These are phyloP conservation scores for Solen grandis DNA, from an alignment of 1,140 invertebrate genomes.

Conservation along the genomic window DNA sequence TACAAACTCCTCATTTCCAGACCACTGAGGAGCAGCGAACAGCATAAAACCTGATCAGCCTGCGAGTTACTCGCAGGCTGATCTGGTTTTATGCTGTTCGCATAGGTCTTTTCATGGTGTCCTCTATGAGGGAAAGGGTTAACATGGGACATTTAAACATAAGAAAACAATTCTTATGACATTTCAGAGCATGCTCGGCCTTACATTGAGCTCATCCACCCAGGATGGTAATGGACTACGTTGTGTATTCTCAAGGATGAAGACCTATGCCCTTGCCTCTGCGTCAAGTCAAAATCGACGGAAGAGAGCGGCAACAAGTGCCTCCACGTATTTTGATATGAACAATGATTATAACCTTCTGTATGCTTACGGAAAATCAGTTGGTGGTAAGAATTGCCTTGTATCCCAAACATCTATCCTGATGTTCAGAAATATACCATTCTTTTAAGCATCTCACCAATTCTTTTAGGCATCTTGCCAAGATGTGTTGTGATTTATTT, in stretches of 20 bases:
- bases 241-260: constrained; percentile 23
- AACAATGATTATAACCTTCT: constrained; percentile 28
- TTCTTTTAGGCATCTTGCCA: too few relatives aligned
- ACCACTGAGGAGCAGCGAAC: too few relatives aligned
- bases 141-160: not conserved
- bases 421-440: too few relatives aligned
- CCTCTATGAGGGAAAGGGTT: too few relatives aligned
- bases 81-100: too few relatives aligned
- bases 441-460: too few relatives aligned
- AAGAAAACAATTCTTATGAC: not conserved
- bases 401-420: too few relatives aligned
- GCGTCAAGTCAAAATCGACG: not conserved
- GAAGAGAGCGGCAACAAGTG: not conserved
- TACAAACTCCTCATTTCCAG: too few relatives aligned
- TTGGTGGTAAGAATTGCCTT: constrained; percentile 27
- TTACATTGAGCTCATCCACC: not conserved
- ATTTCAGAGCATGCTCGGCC: constrained; percentile 24
- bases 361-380: constrained; percentile 35
- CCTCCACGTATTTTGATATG: constrained; percentile 37
- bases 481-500: too few relatives aligned
- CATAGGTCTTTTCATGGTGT: too few relatives aligned
- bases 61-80: too few relatives aligned
- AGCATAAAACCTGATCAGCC: too few relatives aligned
- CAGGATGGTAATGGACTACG: constrained; percentile 15
- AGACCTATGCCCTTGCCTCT: not conserved